Evolutionary conservation across 2,797 vertebrate species (phyloP).

Genomic region (Leontocebus nigricollis): DNA sequence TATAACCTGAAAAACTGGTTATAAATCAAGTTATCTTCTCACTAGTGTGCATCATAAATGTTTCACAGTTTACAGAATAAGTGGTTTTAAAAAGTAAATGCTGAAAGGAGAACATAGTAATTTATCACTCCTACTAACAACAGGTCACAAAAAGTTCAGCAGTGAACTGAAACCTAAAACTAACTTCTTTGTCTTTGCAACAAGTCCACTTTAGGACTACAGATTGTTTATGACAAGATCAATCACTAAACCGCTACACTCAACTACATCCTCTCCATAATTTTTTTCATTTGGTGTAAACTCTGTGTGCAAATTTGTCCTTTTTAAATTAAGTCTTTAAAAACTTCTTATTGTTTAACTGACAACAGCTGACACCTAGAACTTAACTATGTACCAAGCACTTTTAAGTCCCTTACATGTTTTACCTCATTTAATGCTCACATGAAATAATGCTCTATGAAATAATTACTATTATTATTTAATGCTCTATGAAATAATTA

Average conservation of each 20-base stretch:
- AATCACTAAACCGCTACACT: not conserved
- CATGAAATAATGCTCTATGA: not conserved
- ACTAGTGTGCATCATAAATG: slow-evolving; percentile 3
- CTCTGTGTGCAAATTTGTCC: not conserved
- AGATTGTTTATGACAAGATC: not conserved
- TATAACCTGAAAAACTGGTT: not conserved
- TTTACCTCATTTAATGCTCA: slow-evolving; percentile 11
- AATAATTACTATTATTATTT: not conserved
- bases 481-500: not conserved
- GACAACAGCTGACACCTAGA: not conserved
- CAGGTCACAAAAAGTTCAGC: not conserved
- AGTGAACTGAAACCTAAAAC: slow-evolving; percentile 9
- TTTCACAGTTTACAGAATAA: slow-evolving; percentile 31
- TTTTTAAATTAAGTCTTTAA: not conserved
- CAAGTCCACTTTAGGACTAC: not conserved
- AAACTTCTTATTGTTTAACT: not conserved
- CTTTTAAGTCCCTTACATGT: not conserved
- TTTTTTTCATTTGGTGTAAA: not conserved
- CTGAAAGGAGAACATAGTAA: slow-evolving; percentile 45
- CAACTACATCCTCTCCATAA: not conserved
- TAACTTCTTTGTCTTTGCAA: not conserved
- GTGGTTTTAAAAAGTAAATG: slow-evolving; percentile 47
- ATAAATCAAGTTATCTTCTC: slow-evolving; percentile 14
- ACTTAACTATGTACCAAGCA: not conserved
- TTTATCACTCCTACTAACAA: not conserved